These are phyloP conservation scores for Sphenopsis melanotis DNA, from an alignment of 2,797 vertebrate genomes.

Conservation along the genomic window DNA sequence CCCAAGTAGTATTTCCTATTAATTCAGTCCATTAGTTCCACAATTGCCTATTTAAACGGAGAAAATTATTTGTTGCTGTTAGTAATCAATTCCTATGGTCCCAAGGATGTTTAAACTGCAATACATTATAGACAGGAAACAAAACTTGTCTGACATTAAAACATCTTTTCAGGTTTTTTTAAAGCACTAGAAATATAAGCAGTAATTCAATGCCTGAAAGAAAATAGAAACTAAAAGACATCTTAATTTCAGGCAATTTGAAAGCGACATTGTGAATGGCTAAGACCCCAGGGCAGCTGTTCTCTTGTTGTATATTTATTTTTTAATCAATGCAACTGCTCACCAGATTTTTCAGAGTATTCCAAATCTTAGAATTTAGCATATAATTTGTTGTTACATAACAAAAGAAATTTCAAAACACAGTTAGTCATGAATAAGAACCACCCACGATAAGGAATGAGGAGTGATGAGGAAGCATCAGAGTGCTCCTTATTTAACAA, in stretches of 20 bases:
- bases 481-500: not conserved
- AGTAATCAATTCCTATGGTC: not conserved
- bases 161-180: fast-evolving
- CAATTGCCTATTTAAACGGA: not conserved
- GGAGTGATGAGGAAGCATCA: not conserved
- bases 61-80: not conserved
- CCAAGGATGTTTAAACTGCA: not conserved
- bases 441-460: not conserved
- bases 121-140: not conserved
- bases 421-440: not conserved
- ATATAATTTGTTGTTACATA: not conserved
- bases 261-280: fast-evolving
- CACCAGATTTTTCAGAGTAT: not conserved
- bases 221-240: not conserved
- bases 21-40: not conserved
- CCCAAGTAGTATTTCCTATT: not conserved
- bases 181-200: not conserved
- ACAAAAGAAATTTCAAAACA: not conserved
- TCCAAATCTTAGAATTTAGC: not conserved
- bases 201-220: not conserved
- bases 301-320: not conserved
- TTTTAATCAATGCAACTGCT: not conserved
- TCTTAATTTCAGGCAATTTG: not conserved
- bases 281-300: not conserved
- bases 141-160: not conserved